Conservation (phyloP, 2,797 vertebrate genomes). For the Picus viridis region DNA sequence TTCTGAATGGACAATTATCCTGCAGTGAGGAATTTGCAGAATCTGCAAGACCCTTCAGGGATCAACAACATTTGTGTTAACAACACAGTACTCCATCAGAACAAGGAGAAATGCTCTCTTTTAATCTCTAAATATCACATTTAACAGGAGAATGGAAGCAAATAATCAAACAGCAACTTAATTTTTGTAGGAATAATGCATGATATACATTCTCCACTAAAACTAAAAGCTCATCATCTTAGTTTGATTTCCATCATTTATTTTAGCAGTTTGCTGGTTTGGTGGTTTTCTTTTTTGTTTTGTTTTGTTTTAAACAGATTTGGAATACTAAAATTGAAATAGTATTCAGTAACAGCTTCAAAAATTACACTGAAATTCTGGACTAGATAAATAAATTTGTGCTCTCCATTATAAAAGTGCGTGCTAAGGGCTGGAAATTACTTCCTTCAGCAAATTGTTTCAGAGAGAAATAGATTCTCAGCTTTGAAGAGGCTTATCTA, state of each 20-base stretch:
- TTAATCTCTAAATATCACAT: neutral
- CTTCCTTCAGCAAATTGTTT: neutral
- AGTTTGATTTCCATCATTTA: neutral
- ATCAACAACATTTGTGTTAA: constrained; percentile 43
- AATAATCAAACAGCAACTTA: neutral
- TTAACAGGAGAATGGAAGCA: neutral
- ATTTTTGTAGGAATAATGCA: neutral
- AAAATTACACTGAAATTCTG: neutral
- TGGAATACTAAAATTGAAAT: neutral
- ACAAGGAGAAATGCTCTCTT: constrained; percentile 2
- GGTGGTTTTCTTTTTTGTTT: no score
- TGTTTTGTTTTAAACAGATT: neutral
- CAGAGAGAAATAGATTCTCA: neutral
- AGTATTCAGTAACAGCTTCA: neutral
- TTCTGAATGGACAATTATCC: neutral
- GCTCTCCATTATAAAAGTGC: neutral
- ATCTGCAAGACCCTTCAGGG: constrained; percentile 53
- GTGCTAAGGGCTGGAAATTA: neutral
- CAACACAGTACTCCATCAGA: neutral
- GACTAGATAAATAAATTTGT: neutral
- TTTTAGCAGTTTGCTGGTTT: neutral
- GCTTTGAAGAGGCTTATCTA: neutral
- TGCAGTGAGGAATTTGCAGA: constrained; percentile 64
- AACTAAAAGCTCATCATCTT: neutral
- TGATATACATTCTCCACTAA: neutral